These are phyloP conservation scores for Chaetoderma sp. DNA, from an alignment of 2,888 invertebrate genomes.

Conservation along the genomic window DNA sequence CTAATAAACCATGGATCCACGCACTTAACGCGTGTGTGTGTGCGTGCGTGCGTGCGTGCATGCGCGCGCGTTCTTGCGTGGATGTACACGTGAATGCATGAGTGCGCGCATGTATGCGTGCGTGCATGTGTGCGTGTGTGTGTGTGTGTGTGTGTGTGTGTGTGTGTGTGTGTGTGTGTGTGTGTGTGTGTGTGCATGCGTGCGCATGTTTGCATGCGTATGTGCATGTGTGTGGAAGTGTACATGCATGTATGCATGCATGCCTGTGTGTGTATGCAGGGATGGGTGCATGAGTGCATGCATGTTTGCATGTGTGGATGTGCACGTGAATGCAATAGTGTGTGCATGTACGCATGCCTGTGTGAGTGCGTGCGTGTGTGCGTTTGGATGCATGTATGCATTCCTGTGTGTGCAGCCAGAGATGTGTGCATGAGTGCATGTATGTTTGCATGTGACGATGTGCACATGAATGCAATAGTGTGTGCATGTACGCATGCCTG, in stretches of 20 bases:
- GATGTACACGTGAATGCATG: background rate
- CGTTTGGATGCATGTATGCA: constrained; percentile 2
- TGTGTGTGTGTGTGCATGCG: background rate
- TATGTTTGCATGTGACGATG: constrained; percentile 17
- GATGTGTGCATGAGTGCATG: constrained; percentile 13
- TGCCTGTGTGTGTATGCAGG: background rate
- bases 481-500: background rate
- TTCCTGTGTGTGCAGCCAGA: background rate
- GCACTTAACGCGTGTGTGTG: too few species aligned
- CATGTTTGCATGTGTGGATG: background rate
- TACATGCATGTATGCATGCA: background rate
- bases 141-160: background rate
- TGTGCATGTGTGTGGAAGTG: background rate
- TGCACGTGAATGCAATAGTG: background rate
- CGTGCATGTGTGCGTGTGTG: background rate
- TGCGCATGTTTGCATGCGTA: background rate
- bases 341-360: background rate
- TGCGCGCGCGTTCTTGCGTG: too few species aligned
- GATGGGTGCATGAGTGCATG: background rate
- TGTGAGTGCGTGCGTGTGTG: too few species aligned
- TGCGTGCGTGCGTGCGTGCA: background rate
- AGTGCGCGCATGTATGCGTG: too few species aligned
- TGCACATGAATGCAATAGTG: constrained; percentile 12
- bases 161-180: background rate
- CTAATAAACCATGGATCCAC: too few species aligned